These are phyloP conservation scores for Cardiocondyla obscurior DNA, from an alignment of 1,140 invertebrate species.

Conservation along the genomic window DNA sequence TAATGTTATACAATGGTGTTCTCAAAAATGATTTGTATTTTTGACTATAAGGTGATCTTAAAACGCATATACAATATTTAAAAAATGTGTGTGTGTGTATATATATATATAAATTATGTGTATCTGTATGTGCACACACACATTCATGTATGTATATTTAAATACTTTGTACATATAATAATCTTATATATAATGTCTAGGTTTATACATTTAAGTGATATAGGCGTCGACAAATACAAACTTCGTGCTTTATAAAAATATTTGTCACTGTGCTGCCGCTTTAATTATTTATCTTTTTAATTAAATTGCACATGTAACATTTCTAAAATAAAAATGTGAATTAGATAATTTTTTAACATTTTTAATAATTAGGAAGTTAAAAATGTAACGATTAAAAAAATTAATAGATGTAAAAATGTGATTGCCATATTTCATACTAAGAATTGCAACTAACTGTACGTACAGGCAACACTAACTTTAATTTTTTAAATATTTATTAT, in stretches of 20 bases:
- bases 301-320: not conserved
- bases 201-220: not conserved
- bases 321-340: slow-evolving; percentile 27
- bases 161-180: not conserved
- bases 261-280: not conserved
- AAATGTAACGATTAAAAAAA: not conserved
- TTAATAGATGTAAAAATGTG: not conserved
- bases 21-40: slow-evolving; percentile 41
- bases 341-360: not conserved
- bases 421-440: too few relatives aligned
- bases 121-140: not conserved
- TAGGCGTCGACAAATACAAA: not conserved
- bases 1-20: slow-evolving; percentile 17
- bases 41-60: not conserved
- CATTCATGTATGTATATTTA: not conserved
- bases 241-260: not conserved
- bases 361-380: not conserved
- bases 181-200: not conserved
- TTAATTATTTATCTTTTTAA: not conserved
- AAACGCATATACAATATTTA: not conserved
- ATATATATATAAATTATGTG: not conserved
- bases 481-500: not conserved
- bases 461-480: not conserved
- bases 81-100: not conserved
- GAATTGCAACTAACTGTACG: not conserved